Conservation (phyloP, 2,797 vertebrate species). For the Tapera naevia region DNA sequence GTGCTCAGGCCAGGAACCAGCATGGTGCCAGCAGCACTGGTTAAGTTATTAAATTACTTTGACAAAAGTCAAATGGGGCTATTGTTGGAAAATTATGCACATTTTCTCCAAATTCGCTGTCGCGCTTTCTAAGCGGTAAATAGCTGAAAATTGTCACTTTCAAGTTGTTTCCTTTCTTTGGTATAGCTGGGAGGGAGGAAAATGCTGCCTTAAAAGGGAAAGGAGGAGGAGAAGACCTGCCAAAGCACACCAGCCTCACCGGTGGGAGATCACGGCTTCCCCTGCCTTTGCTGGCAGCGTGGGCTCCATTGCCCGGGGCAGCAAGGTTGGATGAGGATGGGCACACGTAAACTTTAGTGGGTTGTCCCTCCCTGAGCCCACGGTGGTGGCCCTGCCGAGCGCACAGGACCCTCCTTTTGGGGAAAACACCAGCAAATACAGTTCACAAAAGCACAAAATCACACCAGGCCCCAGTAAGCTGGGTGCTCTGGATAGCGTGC, state of each 20-base stretch:
- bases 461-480: not conserved
- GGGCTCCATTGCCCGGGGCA: fast-evolving
- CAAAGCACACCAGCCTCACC: not conserved
- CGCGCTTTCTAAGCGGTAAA: constrained; percentile 14
- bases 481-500: fast-evolving
- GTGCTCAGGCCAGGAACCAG: constrained; percentile 40
- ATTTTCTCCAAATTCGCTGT: constrained; percentile 53
- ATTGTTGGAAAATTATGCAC: constrained; percentile 57
- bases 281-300: not conserved
- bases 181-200: constrained; percentile 13
- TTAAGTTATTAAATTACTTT: constrained; percentile 63
- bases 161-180: constrained; percentile 41
- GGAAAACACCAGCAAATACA: not conserved
- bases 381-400: not conserved
- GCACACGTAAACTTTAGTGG: fast-evolving
- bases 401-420: fast-evolving
- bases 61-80: constrained; percentile 61
- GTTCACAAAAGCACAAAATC: not conserved
- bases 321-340: fast-evolving
- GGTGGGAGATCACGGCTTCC: not conserved
- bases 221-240: not conserved
- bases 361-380: not conserved
- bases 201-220: not conserved
- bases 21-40: constrained; percentile 1
- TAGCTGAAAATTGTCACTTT: constrained; percentile 55